Conservation (phyloP, 2,888 invertebrate species). For the Bursaphelenchus okinawaensis region DNA sequence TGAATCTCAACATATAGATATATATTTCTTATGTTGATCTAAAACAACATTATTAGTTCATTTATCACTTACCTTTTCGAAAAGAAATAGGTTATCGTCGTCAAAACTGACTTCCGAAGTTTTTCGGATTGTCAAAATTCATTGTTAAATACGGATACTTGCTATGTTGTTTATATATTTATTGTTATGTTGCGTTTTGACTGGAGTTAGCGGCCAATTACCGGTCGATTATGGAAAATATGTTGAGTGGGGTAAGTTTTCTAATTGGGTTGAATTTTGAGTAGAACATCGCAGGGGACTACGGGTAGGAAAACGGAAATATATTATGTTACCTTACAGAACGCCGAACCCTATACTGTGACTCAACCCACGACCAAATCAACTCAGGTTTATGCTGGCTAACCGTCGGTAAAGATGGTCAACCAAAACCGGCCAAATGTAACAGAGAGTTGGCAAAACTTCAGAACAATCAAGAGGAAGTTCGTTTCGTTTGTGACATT, state of each 20-base stretch:
- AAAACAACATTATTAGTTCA: not conserved
- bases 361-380: not conserved
- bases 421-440: slow-evolving; percentile 13
- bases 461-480: slow-evolving; percentile 1
- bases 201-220: not conserved
- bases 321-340: slow-evolving; percentile 8
- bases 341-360: slow-evolving; percentile 18
- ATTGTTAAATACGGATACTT: too few relatives aligned
- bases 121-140: too few relatives aligned
- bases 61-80: not conserved
- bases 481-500: slow-evolving; percentile 5
- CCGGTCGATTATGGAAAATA: not conserved
- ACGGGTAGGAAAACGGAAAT: not conserved
- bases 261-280: not conserved
- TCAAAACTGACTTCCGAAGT: too few relatives aligned
- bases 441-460: slow-evolving; percentile 8
- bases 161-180: not conserved
- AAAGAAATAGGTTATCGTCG: not conserved
- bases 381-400: slow-evolving; percentile 14
- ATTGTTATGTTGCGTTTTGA: too few relatives aligned
- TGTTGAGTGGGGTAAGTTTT: not conserved
- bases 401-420: slow-evolving; percentile 16
- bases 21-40: not conserved
- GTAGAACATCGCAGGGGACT: not conserved
- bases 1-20: too few relatives aligned